A percentile compares a stretch with the other conserved stretches of the same genome.
Evolutionary conservation across 2,888 invertebrate species (phyloP).

Genomic region (Harpalus rufipes): DNA sequence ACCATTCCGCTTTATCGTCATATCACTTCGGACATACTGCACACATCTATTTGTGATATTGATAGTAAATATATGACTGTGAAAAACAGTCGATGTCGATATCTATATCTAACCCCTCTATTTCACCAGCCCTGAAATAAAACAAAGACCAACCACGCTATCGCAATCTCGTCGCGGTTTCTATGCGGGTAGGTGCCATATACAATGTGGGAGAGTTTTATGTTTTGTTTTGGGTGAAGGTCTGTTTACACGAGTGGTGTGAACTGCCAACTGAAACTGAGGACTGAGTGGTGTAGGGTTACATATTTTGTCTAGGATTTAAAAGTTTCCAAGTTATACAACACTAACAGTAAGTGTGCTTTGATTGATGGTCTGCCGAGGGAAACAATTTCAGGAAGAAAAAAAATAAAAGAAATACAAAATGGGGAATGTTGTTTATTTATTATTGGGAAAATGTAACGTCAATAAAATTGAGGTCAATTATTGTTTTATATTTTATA

Average conservation of each 20-base stretch:
- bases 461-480: too few species aligned
- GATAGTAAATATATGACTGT: too few species aligned
- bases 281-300: conserved; percentile 8
- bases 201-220: not conserved
- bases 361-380: conserved; percentile 19
- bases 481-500: too few species aligned
- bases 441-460: too few species aligned
- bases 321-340: conserved; percentile 16
- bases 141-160: not conserved
- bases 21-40: too few species aligned
- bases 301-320: conserved; percentile 38
- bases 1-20: too few species aligned
- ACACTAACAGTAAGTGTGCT: conserved; percentile 12
- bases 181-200: not conserved
- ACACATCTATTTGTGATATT: too few species aligned
- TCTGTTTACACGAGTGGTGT: conserved; percentile 17
- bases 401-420: not conserved
- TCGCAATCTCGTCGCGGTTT: not conserved
- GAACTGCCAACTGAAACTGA: not conserved
- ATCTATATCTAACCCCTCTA: not conserved
- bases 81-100: not conserved
- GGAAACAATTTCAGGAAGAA: not conserved
- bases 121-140: not conserved
- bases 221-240: conserved; percentile 16
- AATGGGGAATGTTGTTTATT: not conserved